Conservation (phyloP, 35 echinoderm and acorn worm genomes). For the Heliocidaris erythrogramma region DNA sequence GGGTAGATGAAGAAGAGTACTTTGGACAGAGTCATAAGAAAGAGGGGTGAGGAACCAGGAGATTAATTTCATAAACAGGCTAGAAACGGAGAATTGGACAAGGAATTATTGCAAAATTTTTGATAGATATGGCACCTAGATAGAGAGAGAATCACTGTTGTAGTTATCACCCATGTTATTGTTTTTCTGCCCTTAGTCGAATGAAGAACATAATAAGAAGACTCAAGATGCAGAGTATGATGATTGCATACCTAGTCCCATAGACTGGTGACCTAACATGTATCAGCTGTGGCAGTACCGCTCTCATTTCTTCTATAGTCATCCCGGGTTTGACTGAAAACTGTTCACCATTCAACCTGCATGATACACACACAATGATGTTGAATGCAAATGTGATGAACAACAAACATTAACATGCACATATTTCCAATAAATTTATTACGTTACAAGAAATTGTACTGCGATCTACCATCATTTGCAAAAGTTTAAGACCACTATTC, state of each 20-base stretch:
- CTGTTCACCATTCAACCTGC: slow-evolving; percentile 32
- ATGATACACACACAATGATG: neutral
- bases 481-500: no score
- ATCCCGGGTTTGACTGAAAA: slow-evolving; percentile 19
- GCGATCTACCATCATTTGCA: no score
- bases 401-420: no score
- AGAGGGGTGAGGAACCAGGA: no score
- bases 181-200: neutral
- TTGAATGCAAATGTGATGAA: neutral
- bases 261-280: slow-evolving; percentile 46
- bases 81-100: no score
- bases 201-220: no score
- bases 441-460: no score
- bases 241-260: slow-evolving; percentile 17
- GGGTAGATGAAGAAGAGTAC: no score
- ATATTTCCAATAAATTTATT: no score
- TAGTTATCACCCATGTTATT: neutral
- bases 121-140: neutral
- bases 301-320: slow-evolving; percentile 39
- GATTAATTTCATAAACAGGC: no score
- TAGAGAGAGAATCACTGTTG: neutral
- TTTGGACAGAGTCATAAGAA: no score
- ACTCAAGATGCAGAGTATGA: neutral
- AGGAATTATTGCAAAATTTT: no score
- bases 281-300: slow-evolving; percentile 24